These are phyloP conservation scores for Oopsacas minuta DNA, from an alignment of 37 sponge, comb jelly and placozoan genomes.

Conservation along the genomic window DNA sequence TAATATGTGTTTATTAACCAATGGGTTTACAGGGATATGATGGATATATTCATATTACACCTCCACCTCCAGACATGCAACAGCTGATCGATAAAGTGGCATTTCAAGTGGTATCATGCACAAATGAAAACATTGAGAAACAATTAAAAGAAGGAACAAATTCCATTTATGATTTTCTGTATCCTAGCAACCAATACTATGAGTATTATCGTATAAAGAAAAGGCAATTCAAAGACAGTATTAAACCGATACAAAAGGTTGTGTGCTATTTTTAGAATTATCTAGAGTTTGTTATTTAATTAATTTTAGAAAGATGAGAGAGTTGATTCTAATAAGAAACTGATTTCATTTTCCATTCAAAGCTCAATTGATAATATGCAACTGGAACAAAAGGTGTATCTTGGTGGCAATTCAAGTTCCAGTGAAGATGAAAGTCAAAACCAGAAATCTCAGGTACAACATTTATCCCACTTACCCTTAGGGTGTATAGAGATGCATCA, in stretches of 20 bases:
- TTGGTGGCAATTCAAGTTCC: neutral
- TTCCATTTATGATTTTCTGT: conserved; percentile 57
- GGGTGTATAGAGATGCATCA: too few relatives aligned
- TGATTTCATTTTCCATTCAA: neutral
- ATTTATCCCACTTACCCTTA: too few relatives aligned
- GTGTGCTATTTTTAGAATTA: neutral
- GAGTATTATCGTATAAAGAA: conserved; percentile 53
- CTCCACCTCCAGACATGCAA: neutral
- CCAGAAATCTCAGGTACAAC: too few relatives aligned
- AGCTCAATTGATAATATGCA: neutral
- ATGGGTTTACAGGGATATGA: neutral
- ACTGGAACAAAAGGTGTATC: neutral
- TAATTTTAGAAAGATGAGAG: neutral
- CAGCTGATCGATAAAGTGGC: conserved; percentile 20
- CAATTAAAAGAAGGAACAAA: conserved; percentile 38
- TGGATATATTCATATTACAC: neutral
- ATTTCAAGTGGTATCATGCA: neutral
- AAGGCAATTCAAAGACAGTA: conserved; percentile 20
- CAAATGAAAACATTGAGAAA: neutral
- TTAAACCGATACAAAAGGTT: neutral
- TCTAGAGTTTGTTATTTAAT: neutral
- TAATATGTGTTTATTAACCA: neutral
- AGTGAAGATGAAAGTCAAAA: neutral
- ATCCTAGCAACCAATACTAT: conserved; percentile 54
- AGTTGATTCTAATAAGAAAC: neutral